Base-by-base conservation (phyloP, 2,888 invertebrate species). In the Encarsia formosa region DNA sequence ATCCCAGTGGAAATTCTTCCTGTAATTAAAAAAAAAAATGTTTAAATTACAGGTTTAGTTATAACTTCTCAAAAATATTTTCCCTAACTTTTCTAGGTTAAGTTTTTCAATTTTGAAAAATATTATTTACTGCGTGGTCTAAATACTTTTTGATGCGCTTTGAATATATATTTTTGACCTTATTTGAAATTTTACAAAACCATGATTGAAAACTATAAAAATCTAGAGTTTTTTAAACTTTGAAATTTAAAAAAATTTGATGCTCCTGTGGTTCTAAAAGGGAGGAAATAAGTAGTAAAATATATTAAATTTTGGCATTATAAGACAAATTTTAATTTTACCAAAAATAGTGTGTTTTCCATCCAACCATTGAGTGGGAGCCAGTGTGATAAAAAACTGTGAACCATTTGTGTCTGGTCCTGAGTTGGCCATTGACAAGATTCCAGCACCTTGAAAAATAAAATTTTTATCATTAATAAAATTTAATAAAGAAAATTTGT, bases 271-370 rank as follows among this genome's bases (percentile, higher is more conserved):
- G n/a, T n/a, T n/a, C 34, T 3, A 15, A 35, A 35, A 35, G 18
- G 19, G 16, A 22, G 26, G 19, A 35, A 35, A 35, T n/a, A 35
- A 15, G 39, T 48, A 9, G 11, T 16, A 44, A 41, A 20, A 41
- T 38, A 20, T 39, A 48, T 45, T 19, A 23, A 13, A 3, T 13
- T 29, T 38, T 11, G 31, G 3, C 16, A 1, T 39, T 3, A 23
- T 4, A 20, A 40, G 15, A 41, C 11, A 18, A 53, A 8, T 29
- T 8, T 43, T 4, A 23, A 32, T 37, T 59, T 63, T 65, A 62
- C 91, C 99, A 77, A 99, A 99, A 69, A 99, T 95, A 2, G 96
- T 83, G 75, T 99, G 98, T 73, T 97, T 97, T 11, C 93, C 91
- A 78, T 99, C 98, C 31, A 99, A 78, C 95, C 98, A 98, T 66